Conservation (phyloP, 2,888 invertebrate species). For the Catocala fraxini region DNA sequence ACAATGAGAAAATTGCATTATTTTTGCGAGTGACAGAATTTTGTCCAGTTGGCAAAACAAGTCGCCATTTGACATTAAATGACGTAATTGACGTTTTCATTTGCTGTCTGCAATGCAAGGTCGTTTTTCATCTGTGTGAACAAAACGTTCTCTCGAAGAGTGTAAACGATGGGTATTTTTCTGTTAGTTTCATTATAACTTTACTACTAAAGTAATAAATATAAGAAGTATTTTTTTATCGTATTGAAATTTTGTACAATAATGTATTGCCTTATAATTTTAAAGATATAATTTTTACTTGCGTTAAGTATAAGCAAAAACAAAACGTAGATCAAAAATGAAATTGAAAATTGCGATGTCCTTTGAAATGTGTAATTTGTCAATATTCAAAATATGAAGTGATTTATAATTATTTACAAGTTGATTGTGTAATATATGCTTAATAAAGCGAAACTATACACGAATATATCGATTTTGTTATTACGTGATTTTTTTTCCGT, state of each 20-base stretch:
- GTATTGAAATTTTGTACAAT: too few relatives aligned
- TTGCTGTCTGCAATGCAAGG: not conserved
- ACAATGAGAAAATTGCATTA: conserved; percentile 82
- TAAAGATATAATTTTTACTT: too few relatives aligned
- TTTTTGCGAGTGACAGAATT: conserved; percentile 79
- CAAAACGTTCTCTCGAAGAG: not conserved
- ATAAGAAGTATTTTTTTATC: too few relatives aligned
- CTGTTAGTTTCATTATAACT: too few relatives aligned
- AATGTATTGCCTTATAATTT: too few relatives aligned
- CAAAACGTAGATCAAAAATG: conserved; percentile 48
- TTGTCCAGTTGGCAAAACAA: conserved; percentile 87
- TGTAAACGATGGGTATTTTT: too few relatives aligned
- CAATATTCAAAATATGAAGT: conserved; percentile 78
- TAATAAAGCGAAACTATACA: conserved; percentile 57
- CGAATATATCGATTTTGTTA: conserved; percentile 55
- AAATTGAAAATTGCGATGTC: conserved; percentile 60
- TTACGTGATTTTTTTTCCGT: conserved; percentile 59
- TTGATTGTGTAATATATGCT: conserved; percentile 78
- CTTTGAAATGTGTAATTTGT: conserved; percentile 67
- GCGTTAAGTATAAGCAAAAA: conserved; percentile 16
- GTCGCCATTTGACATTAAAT: conserved; percentile 56
- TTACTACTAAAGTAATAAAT: too few relatives aligned
- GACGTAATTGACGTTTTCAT: conserved; percentile 37
- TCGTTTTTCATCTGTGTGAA: not conserved
- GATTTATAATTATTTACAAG: conserved; percentile 79